phyloP scores from a whole-genome alignment of 2,113 vertebrate genomes.

The Platichthys stellatus region DNA sequence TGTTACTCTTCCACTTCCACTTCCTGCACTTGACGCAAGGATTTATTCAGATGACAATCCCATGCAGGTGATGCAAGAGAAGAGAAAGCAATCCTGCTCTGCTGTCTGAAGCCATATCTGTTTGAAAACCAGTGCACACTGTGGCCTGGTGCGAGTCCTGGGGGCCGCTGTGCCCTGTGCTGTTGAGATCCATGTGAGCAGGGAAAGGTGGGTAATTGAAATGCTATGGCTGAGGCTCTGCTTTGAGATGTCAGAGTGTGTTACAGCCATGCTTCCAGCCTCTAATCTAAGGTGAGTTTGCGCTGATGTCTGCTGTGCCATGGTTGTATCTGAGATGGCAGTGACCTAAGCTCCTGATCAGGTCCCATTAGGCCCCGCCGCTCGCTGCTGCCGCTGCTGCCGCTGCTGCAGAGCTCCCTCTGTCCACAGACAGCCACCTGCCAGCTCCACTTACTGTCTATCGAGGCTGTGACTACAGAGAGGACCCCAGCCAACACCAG shows the following conservation, averaged over 20 bases:
- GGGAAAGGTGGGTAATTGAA: slow-evolving; percentile 76
- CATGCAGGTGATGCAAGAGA: slow-evolving; percentile 6
- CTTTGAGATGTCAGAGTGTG: slow-evolving; percentile 77
- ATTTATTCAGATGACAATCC: slow-evolving; percentile 6
- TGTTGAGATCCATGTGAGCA: slow-evolving; percentile 13
- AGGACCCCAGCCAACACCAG: slow-evolving; percentile 20
- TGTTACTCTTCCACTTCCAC: neutral
- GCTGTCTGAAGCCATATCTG: neutral
- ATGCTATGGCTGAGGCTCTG: slow-evolving; percentile 72
- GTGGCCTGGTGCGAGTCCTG: slow-evolving; percentile 25
- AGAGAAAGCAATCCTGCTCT: slow-evolving; percentile 10
- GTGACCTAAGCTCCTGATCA: slow-evolving; percentile 79
- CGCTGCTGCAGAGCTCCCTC: slow-evolving; percentile 29
- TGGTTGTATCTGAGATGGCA: slow-evolving; percentile 79
- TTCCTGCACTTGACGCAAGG: neutral
- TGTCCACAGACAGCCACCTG: slow-evolving; percentile 60
- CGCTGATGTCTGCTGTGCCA: slow-evolving; percentile 67
- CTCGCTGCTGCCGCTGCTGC: slow-evolving; percentile 27
- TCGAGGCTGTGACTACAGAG: slow-evolving; percentile 12
- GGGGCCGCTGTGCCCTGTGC: slow-evolving; percentile 7
- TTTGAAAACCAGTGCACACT: slow-evolving; percentile 3
- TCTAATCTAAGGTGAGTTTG: slow-evolving; percentile 77
- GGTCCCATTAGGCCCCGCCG: slow-evolving; percentile 72
- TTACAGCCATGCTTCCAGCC: slow-evolving; percentile 64
- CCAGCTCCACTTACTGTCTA: slow-evolving; percentile 55